Conservation (phyloP, 2,113 vertebrate species). For the Urocitellus parryii region DNA sequence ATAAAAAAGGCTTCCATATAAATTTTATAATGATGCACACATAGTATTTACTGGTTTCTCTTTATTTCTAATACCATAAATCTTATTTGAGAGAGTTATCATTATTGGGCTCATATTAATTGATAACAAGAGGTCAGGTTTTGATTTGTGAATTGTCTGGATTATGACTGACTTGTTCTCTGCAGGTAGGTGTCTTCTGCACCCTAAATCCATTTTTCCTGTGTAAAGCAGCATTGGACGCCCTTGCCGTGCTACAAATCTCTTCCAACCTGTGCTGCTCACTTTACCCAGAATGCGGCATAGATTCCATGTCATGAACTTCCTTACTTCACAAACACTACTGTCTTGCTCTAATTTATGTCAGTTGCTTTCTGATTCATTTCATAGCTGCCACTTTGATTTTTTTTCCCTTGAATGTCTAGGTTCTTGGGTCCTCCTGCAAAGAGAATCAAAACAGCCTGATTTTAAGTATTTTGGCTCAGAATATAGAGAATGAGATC, state of each 20-base stretch:
- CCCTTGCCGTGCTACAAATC: background rate
- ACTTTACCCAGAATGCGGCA: background rate
- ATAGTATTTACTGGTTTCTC: background rate
- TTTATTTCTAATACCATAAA: background rate
- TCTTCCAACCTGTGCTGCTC: background rate
- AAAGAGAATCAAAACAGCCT: background rate
- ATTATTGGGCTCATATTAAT: background rate
- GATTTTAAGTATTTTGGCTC: background rate
- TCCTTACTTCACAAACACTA: background rate
- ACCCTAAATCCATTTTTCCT: background rate
- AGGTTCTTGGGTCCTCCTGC: background rate
- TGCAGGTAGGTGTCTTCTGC: background rate
- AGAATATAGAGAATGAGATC: background rate
- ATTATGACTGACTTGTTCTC: background rate
- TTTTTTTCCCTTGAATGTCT: background rate
- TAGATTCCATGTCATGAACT: background rate
- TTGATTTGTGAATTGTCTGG: background rate
- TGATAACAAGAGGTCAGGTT: background rate
- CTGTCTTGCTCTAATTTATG: background rate
- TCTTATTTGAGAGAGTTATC: background rate
- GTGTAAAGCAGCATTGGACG: background rate
- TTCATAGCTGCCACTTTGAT: background rate
- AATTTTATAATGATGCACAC: too few species aligned
- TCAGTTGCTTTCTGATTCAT: background rate
- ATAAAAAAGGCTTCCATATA: background rate